These are phyloP conservation scores for Penaeus indicus DNA, from an alignment of 1,140 invertebrate species.

Conservation along the genomic window DNA sequence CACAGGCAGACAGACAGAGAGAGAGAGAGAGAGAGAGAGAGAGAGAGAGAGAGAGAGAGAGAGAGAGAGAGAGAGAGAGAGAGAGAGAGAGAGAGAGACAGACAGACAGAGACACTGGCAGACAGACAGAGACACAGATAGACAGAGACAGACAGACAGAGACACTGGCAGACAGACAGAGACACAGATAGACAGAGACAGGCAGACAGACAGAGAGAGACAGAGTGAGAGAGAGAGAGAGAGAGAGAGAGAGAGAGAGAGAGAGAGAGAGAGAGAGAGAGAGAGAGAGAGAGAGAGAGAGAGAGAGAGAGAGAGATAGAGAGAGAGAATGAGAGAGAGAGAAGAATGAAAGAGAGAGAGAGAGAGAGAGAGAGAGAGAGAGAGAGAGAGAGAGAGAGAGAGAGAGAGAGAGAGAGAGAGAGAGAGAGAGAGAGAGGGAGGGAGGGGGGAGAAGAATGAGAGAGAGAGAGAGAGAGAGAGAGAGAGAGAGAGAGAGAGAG, in stretches of 20 bases:
- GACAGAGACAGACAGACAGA: too few relatives aligned
- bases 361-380: neutral
- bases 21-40: too few relatives aligned
- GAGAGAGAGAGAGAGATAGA: too few relatives aligned
- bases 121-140: neutral
- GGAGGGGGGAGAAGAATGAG: neutral
- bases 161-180: too few relatives aligned
- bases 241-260: too few relatives aligned
- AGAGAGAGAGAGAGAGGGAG: neutral
- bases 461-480: neutral
- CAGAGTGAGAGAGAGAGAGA: neutral
- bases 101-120: neutral
- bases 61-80: too few relatives aligned
- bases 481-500: too few relatives aligned
- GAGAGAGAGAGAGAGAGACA: slow-evolving; percentile 8
- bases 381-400: neutral
- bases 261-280: too few relatives aligned
- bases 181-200: too few relatives aligned
- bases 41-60: too few relatives aligned
- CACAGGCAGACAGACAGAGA: neutral
- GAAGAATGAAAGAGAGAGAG: neutral
- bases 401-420: neutral
- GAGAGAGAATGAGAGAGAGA: neutral
- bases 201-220: too few relatives aligned
- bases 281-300: too few relatives aligned